phyloP scores from a whole-genome alignment of 2,888 invertebrate genomes.

The Blera fallax region DNA sequence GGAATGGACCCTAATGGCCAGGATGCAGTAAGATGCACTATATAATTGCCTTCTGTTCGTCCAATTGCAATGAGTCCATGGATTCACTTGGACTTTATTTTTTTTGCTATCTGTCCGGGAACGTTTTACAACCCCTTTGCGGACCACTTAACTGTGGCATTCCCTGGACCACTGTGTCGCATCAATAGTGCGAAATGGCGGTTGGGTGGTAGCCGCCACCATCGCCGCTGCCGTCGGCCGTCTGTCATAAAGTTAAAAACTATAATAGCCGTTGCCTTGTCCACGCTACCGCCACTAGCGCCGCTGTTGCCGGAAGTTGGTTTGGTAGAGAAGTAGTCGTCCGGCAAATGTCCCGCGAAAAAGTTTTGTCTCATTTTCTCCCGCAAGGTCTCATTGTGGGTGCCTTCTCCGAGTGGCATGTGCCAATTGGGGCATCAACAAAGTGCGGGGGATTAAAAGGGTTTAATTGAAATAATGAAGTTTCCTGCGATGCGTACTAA shows the following conservation, averaged over 20 bases:
- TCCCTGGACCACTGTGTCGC: slow-evolving; percentile 4
- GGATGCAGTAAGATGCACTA: slow-evolving; percentile 51
- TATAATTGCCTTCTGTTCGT: slow-evolving; percentile 62
- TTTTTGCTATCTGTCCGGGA: slow-evolving; percentile 6
- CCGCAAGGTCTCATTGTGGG: slow-evolving; percentile 3
- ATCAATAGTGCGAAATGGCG: slow-evolving; percentile 33
- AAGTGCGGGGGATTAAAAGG: slow-evolving; percentile 35
- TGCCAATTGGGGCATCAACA: slow-evolving; percentile 58
- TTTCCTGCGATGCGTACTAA: slow-evolving; percentile 67
- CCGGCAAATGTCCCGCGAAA: slow-evolving; percentile 39
- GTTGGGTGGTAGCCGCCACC: slow-evolving; percentile 30
- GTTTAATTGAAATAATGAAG: slow-evolving; percentile 68
- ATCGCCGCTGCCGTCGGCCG: slow-evolving; percentile 36
- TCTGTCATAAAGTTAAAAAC: slow-evolving; percentile 65
- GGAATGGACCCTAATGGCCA: slow-evolving; percentile 8
- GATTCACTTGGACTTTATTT: slow-evolving; percentile 36
- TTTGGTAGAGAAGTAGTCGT: slow-evolving; percentile 13
- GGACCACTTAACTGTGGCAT: slow-evolving; percentile 52
- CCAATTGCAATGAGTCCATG: slow-evolving; percentile 52
- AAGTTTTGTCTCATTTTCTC: slow-evolving; percentile 61
- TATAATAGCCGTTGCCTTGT: slow-evolving; percentile 53
- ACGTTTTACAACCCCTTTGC: slow-evolving; percentile 38
- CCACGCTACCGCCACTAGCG: slow-evolving; percentile 1
- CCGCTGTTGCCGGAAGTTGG: not conserved
- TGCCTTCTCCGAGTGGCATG: slow-evolving; percentile 41